A percentile compares a stretch with the other conserved stretches of the same genome.
Evolutionary conservation across 2,797 vertebrate genomes (phyloP).

Genomic region (Aphelocoma californica): DNA sequence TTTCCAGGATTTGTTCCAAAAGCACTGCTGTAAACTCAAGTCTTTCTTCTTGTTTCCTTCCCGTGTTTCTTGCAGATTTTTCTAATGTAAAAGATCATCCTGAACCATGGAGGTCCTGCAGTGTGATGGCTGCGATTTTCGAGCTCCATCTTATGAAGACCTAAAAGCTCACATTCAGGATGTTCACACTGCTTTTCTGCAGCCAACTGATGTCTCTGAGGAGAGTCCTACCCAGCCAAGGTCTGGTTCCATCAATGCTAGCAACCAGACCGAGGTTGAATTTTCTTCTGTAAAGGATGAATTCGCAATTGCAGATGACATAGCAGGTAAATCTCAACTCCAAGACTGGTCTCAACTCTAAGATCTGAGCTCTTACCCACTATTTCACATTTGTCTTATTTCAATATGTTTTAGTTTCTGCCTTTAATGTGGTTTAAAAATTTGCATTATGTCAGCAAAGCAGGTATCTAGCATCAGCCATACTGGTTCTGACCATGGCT

Average conservation of each 20-base stretch:
- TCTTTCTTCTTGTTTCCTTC: not conserved
- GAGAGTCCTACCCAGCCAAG: conserved; percentile 75
- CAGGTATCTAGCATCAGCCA: not conserved
- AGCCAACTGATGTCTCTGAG: conserved; percentile 92
- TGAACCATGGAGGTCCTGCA: conserved; percentile 96
- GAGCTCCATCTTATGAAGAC: conserved; percentile 94
- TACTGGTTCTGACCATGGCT: not conserved
- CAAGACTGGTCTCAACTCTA: not conserved
- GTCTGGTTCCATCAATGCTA: conserved; percentile 86
- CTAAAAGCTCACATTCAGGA: conserved; percentile 97
- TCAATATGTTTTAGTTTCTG: not conserved
- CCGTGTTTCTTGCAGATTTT: conserved; percentile 77
- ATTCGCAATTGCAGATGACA: conserved; percentile 77
- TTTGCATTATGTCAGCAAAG: not conserved
- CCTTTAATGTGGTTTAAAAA: not conserved
- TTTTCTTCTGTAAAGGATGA: conserved; percentile 85
- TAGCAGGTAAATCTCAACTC: conserved; percentile 76
- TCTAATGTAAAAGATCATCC: conserved; percentile 90
- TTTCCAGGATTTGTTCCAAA: not conserved
- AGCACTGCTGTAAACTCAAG: not conserved
- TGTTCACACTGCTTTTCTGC: conserved; percentile 96
- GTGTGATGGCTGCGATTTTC: conserved; percentile 98
- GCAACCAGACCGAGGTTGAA: conserved; percentile 84
- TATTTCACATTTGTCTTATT: not conserved
- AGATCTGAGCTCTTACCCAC: not conserved